Base-by-base conservation (phyloP, 2,888 invertebrate genomes). In the Lissocephala sabroskyi region DNA sequence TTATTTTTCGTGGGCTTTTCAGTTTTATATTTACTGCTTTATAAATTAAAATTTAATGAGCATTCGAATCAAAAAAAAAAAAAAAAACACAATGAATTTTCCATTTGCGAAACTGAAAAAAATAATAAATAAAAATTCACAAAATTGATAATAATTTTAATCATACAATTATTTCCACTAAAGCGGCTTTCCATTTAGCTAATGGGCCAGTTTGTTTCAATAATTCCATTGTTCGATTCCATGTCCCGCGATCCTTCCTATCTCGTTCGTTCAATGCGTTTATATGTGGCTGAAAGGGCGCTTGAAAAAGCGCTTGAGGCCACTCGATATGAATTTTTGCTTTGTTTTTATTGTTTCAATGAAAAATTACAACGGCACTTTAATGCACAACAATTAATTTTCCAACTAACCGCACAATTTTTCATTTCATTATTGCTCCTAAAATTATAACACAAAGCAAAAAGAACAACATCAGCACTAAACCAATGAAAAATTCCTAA, bases 321-420 rank as follows among this genome's bases (percentile, higher is more conserved):
- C 23, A 23, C 23, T 23, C 3, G 13, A 14, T 33, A 11, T 29
- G n/a, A 33, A 33, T 33, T 33, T 37, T 9, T 39, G 19, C 13
- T n/a, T 35, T 35, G 35, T 35, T 10, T 47, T 42, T 61, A 33
- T 32, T 26, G 37, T 30, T 41, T 32, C 33, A 43, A 44, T 41
- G 46, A 43, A 19, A 47, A 47, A 59, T 44, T 39, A 52, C 65
- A 64, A 56, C 59, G 67, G 65, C 63, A 57, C 61, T 65, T 65
- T 65, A 68, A 68, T 67, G 64, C 59, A 65, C 16, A 35, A 35
- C 68, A 68, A 68, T 68, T 68, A 71, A 71, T 68, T 71, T 68
- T 67, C 56, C 59, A 23, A 44, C 59, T 28, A 56, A 67, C 71
- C 67, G 59, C 71, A 71, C 49, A 62, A 35, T 70, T 67, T 61